These are phyloP conservation scores for Nephrotoma appendiculata DNA, from an alignment of 2,888 invertebrate species.

Conservation along the genomic window DNA sequence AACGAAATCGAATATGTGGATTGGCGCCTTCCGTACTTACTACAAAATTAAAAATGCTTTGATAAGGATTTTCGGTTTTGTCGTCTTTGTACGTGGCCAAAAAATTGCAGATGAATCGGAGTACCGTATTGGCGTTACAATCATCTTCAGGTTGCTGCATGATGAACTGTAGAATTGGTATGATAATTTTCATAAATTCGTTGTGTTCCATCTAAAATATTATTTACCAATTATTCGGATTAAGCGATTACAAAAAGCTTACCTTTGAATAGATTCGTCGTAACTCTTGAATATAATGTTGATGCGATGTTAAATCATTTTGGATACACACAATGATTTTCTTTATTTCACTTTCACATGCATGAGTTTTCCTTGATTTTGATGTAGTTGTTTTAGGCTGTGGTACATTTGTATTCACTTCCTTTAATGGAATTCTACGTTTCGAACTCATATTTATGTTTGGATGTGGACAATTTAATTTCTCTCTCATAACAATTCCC, in stretches of 20 bases:
- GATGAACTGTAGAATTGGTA: slow-evolving; percentile 44
- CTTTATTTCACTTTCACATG: neutral
- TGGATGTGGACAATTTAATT: neutral
- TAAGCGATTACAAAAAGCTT: slow-evolving; percentile 16
- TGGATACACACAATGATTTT: slow-evolving; percentile 48
- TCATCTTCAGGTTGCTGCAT: slow-evolving; percentile 53
- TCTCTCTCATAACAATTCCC: too few species aligned
- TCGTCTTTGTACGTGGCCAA: slow-evolving; percentile 44
- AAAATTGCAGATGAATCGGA: slow-evolving; percentile 59
- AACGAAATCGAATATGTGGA: slow-evolving; percentile 48
- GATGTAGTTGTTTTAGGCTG: neutral
- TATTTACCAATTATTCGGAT: neutral
- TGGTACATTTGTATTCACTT: neutral
- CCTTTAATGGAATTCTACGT: slow-evolving; percentile 16
- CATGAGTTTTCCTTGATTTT: slow-evolving; percentile 18
- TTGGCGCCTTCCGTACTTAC: slow-evolving; percentile 31
- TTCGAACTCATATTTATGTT: slow-evolving; percentile 10
- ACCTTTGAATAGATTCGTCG: slow-evolving; percentile 47
- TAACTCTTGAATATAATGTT: slow-evolving; percentile 45
- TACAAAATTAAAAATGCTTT: slow-evolving; percentile 24
- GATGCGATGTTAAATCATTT: slow-evolving; percentile 47
- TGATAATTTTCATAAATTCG: slow-evolving; percentile 47
- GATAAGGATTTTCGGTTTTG: slow-evolving; percentile 24
- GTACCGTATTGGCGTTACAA: slow-evolving; percentile 48
- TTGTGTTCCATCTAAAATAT: slow-evolving; percentile 37